Percentiles rank a stretch among this genome's conserved stretches.
Conservation (phyloP, 1,140 invertebrate species). For the Monochamus saltuarius region DNA sequence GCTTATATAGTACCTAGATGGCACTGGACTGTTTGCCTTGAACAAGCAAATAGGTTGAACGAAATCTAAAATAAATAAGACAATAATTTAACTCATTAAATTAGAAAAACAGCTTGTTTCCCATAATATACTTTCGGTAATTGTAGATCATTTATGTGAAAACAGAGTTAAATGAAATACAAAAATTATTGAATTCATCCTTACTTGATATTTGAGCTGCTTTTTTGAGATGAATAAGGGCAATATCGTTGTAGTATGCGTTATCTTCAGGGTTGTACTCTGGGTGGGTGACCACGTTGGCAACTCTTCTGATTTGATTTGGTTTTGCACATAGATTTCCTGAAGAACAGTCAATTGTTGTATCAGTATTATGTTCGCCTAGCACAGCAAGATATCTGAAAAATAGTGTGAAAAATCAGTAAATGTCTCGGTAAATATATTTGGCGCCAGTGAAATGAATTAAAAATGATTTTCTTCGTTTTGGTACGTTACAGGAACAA, state of each 20-base stretch:
- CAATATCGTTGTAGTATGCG: constrained; percentile 62
- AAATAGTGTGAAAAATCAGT: constrained; percentile 7
- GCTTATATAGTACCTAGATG: constrained; percentile 37
- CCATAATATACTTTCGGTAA: too few relatives aligned
- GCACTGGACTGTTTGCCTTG: constrained; percentile 11
- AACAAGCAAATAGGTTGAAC: constrained; percentile 68
- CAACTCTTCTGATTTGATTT: constrained; percentile 53
- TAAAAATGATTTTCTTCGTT: too few relatives aligned
- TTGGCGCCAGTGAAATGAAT: too few relatives aligned
- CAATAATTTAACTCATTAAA: too few relatives aligned
- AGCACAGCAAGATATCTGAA: constrained; percentile 50
- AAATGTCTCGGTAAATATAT: too few relatives aligned
- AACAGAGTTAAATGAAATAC: not conserved
- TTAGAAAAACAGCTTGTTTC: too few relatives aligned
- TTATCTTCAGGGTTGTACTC: constrained; percentile 52
- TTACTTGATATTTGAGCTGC: constrained; percentile 55
- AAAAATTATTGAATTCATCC: not conserved
- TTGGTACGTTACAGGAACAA: too few relatives aligned
- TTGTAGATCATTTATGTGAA: too few relatives aligned
- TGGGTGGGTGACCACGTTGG: constrained; percentile 56
- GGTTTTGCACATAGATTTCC: constrained; percentile 48
- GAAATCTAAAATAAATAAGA: constrained; percentile 44
- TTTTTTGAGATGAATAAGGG: constrained; percentile 57
- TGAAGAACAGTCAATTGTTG: constrained; percentile 52
- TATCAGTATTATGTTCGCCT: constrained; percentile 57